Base-by-base conservation (phyloP, 2,797 vertebrate species). In the Fundulus diaphanus region DNA sequence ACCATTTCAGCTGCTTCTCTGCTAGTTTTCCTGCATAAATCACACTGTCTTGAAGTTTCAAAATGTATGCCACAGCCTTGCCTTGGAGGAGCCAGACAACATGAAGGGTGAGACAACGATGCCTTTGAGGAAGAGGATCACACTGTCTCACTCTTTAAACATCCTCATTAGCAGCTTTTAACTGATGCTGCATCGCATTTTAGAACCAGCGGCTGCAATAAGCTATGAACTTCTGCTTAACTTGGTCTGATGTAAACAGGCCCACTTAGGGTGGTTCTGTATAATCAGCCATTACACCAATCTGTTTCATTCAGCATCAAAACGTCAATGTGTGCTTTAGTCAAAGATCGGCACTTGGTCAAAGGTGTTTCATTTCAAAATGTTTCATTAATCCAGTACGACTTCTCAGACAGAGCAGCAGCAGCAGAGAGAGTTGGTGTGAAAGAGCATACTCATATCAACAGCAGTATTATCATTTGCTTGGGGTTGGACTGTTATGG, bases 11-110 rank as follows among this genome's bases (percentile, higher is more conserved):
- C 18, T 61, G 57, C 57, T 61, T 35, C 7, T 35, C 57, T 61
- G 31, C 18, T 15, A 61, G 31, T 13, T 83, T 91, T 89, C 85
- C 77, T 72, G 87, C 89, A 90, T 91, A 90, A 94, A 93, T 88
- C 85, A 87, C 78, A 76, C 72, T 82, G 57, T 70, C 70, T 73
- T 54, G 57, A 63, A 77, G 77, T 87, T 86, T 89, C 84, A 80
- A 89, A 89, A 84, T 87, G 89, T 89, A 56, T 68, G 68, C 68
- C 49, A 61, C 75, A 59, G 77, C 84, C 73, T 20, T 16, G 18
- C 57, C 57, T 35, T 35, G 57, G 42, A 37, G 31, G 27, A 29
- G 5, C 54, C 27, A 77, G 84, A 72, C 46, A 70, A 61, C 67
- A 77, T 71, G 81, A 85, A 73, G 83, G 75, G 74, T 69, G 84